These are phyloP conservation scores for Corythaeola cristata DNA, from an alignment of 2,113 vertebrate genomes.

Conservation along the genomic window DNA sequence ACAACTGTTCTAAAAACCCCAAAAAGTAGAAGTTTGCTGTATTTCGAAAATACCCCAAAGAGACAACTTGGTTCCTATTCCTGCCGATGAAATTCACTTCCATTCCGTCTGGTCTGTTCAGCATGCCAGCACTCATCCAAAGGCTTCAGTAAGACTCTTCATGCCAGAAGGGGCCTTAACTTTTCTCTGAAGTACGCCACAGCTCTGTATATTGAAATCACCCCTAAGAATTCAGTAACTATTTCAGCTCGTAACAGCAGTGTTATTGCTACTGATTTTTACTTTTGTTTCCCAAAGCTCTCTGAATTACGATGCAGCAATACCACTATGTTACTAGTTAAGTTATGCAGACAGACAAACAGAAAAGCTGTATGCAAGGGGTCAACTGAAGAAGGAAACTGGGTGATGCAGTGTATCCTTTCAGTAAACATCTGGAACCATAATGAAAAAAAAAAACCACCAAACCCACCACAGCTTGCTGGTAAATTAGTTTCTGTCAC, in stretches of 20 bases:
- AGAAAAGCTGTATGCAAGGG: neutral
- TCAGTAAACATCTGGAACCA: neutral
- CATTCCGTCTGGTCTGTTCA: neutral
- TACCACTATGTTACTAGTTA: neutral
- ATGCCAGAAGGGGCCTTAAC: neutral
- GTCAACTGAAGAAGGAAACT: neutral
- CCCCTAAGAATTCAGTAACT: neutral
- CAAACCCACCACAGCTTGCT: neutral
- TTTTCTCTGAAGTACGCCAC: neutral
- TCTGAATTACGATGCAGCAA: neutral
- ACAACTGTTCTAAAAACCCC: neutral
- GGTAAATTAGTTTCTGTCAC: neutral
- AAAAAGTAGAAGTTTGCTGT: neutral
- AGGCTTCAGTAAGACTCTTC: neutral
- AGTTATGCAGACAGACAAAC: neutral
- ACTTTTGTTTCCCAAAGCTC: neutral
- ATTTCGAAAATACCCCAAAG: neutral
- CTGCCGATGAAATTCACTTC: neutral
- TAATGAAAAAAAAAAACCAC: neutral
- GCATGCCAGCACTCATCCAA: rapidly evolving
- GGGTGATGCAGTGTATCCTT: neutral
- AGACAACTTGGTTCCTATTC: neutral
- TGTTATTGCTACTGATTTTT: neutral
- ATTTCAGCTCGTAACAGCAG: neutral
- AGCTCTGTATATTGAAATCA: neutral